Evolutionary conservation across 1,140 invertebrate genomes (phyloP).

Genomic region (Drosophila dunni): DNA sequence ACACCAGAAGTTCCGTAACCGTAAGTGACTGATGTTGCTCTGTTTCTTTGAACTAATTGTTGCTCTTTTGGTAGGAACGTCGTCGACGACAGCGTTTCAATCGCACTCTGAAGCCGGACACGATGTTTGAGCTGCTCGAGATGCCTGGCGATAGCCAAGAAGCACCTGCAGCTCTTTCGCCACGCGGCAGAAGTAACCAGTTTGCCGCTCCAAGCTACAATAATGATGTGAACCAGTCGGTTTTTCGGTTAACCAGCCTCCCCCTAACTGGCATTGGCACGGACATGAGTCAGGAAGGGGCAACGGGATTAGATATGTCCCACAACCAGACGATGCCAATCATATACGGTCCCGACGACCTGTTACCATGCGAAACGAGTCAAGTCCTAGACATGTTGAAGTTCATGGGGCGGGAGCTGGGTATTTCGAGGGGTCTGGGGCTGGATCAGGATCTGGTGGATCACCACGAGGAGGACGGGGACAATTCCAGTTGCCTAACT

Average conservation of each 20-base stretch:
- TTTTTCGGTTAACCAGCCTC: constrained; percentile 58
- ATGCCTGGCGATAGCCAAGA: background rate
- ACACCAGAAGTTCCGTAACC: background rate
- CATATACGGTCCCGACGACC: background rate
- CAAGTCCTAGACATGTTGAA: background rate
- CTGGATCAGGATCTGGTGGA: no score
- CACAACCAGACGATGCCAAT: background rate
- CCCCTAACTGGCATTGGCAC: constrained; percentile 23
- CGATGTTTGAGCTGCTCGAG: constrained; percentile 28
- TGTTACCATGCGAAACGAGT: background rate
- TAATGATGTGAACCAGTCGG: constrained; percentile 39
- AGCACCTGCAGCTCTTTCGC: background rate
- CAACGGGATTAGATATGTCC: background rate
- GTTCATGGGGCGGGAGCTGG: no score
- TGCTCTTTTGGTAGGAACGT: constrained; percentile 3
- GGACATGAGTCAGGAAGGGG: background rate
- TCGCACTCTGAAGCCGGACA: constrained; percentile 28
- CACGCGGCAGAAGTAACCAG: background rate
- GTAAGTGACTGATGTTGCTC: background rate
- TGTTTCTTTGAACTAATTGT: background rate
- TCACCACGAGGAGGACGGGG: background rate
- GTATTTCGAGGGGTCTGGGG: no score
- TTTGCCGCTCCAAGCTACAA: background rate
- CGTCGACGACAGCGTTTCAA: constrained; percentile 30
- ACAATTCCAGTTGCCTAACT: background rate